Conservation (phyloP, 2,113 vertebrate species). For the Myotis yumanensis region DNA sequence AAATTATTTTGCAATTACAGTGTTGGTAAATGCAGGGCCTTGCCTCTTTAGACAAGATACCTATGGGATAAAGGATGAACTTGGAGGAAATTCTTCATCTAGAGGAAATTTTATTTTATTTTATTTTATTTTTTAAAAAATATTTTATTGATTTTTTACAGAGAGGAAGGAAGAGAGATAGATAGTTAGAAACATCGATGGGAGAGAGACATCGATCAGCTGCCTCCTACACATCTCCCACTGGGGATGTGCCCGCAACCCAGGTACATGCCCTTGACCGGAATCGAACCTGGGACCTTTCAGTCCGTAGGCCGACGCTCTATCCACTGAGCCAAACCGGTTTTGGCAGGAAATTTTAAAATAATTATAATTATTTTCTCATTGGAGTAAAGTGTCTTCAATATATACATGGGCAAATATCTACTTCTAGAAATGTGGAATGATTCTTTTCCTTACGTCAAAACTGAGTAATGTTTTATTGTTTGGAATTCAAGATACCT, state of each 20-base stretch:
- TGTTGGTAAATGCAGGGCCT: not conserved
- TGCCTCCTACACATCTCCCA: no score
- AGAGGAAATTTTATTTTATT: constrained; percentile 56
- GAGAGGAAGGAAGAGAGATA: no score
- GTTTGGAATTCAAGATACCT: constrained; percentile 31
- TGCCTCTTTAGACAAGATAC: constrained; percentile 3
- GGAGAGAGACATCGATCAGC: no score
- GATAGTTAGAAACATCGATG: no score
- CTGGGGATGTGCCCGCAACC: no score
- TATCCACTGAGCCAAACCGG: no score
- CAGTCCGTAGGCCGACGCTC: no score
- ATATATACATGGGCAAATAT: not conserved
- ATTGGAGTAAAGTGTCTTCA: constrained; percentile 27
- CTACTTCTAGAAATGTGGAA: constrained; percentile 46
- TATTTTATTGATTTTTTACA: no score
- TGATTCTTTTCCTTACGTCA: constrained; percentile 51
- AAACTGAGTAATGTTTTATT: constrained; percentile 10
- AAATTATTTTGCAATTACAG: constrained; percentile 71
- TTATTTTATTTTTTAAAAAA: no score
- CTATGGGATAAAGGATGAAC: not conserved
- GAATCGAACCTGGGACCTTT: no score
- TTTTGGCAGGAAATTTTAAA: constrained; percentile 65
- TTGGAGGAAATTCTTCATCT: constrained; percentile 8
- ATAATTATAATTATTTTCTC: not conserved
- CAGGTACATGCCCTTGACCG: no score